A percentile compares a stretch with the other conserved stretches of the same genome.
Conservation (phyloP, 2,888 invertebrate genomes). For the Lasioglossum malachurum region DNA sequence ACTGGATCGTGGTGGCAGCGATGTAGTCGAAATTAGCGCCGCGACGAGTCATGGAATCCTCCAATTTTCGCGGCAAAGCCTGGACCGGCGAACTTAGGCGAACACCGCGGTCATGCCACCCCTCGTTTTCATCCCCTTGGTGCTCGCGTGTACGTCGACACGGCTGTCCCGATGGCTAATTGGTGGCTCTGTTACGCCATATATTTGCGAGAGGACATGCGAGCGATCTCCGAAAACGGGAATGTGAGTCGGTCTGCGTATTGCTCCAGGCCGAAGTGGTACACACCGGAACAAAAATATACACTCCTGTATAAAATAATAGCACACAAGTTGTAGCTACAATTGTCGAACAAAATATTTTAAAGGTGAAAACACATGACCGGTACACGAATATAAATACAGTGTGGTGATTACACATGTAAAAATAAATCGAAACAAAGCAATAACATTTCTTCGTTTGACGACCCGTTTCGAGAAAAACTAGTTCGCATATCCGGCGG, state of each 20-base stretch:
- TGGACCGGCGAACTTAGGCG: background rate
- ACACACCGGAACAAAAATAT: background rate
- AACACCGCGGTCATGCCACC: background rate
- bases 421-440: background rate
- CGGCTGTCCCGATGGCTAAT: constrained; percentile 72
- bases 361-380: no score
- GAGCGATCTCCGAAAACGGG: constrained; percentile 67
- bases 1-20: constrained; percentile 10
- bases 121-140: background rate
- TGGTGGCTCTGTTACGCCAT: constrained; percentile 70
- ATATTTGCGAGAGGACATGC: constrained; percentile 67
- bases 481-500: background rate
- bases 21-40: constrained; percentile 35
- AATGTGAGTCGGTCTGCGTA: constrained; percentile 62
- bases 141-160: constrained; percentile 45
- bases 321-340: background rate
- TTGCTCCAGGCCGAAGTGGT: constrained; percentile 60
- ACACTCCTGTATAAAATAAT: background rate
- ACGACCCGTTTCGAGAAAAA: no score
- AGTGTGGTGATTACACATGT: background rate
- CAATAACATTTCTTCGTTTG: background rate
- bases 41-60: constrained; percentile 24
- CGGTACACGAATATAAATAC: no score
- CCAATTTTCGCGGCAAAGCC: constrained; percentile 38
- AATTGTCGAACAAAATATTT: no score